phyloP scores from a whole-genome alignment of 2,888 invertebrate species.

The Drosophila testacea region DNA sequence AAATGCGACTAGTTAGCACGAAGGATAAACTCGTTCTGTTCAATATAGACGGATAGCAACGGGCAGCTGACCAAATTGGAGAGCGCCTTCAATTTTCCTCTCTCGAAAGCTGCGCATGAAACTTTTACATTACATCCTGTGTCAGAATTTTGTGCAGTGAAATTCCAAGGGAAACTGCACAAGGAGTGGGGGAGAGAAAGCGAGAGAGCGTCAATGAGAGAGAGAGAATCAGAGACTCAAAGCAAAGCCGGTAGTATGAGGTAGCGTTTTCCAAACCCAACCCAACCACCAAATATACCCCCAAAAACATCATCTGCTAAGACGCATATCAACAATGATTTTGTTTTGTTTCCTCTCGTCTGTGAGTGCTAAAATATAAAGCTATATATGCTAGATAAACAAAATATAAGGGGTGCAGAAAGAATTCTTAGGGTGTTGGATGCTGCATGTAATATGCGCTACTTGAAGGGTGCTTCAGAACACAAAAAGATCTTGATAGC shows the following conservation, averaged over 20 bases:
- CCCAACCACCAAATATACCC: constrained; percentile 42
- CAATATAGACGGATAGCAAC: constrained; percentile 31
- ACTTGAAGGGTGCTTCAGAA: constrained; percentile 28
- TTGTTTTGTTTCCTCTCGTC: constrained; percentile 61
- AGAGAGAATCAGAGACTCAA: constrained; percentile 5
- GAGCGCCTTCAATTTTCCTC: constrained; percentile 45
- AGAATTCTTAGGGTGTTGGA: constrained; percentile 52
- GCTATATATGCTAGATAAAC: constrained; percentile 70
- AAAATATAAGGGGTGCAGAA: constrained; percentile 65
- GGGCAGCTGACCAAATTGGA: constrained; percentile 59
- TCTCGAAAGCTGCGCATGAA: constrained; percentile 51
- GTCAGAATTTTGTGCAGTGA: constrained; percentile 68
- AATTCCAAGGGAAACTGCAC: constrained; percentile 71
- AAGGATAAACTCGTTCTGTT: constrained; percentile 84
- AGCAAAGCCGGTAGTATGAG: constrained; percentile 45
- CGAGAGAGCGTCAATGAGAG: constrained; percentile 13
- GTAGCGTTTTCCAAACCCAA: constrained; percentile 32
- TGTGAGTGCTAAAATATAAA: constrained; percentile 45
- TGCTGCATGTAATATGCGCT: constrained; percentile 36
- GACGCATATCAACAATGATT: constrained; percentile 71
- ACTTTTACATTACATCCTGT: constrained; percentile 57
- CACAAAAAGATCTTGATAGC: constrained; percentile 38
- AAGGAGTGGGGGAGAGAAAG: constrained; percentile 16
- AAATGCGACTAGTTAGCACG: constrained; percentile 76
- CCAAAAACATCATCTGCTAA: constrained; percentile 54